Conservation (phyloP, 2,888 invertebrate genomes). For the Acrocyrtus sp. region DNA sequence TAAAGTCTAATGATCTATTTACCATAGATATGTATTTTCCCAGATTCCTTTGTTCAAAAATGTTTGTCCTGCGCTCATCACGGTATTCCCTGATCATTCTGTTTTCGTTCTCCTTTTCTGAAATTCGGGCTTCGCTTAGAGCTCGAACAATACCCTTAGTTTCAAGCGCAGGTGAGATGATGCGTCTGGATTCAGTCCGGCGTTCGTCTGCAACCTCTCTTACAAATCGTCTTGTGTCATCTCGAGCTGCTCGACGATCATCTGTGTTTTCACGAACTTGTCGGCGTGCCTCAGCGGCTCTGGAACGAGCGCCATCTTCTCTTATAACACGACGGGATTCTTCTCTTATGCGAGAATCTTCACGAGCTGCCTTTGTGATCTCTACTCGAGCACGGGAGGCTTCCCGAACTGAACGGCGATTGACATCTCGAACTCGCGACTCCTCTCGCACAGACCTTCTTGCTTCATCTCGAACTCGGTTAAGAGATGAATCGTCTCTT, state of each 20-base stretch:
- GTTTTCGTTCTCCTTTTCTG: constrained; percentile 16
- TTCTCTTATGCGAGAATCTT: background rate
- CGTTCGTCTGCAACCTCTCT: constrained; percentile 6
- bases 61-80: constrained; percentile 3
- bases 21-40: constrained; percentile 24
- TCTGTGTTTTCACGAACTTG: constrained; percentile 2
- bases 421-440: background rate
- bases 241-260: constrained; percentile 10
- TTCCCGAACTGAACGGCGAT: constrained; percentile 2
- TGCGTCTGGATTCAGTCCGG: background rate
- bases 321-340: constrained; percentile 15
- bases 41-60: constrained; percentile 27
- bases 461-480: constrained; percentile 21
- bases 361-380: constrained; percentile 1
- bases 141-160: constrained; percentile 15
- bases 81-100: background rate
- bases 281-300: constrained; percentile 8
- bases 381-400: constrained; percentile 14
- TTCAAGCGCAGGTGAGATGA: background rate
- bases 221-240: constrained; percentile 23
- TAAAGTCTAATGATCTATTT: background rate
- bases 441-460: constrained; percentile 17
- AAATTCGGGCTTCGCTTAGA: constrained; percentile 4
- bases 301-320: background rate
- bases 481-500: background rate